Percentiles rank a stretch among this genome's conserved stretches.
Conservation (phyloP, 2,888 invertebrate species). For the Onthophagus sagittarius region DNA sequence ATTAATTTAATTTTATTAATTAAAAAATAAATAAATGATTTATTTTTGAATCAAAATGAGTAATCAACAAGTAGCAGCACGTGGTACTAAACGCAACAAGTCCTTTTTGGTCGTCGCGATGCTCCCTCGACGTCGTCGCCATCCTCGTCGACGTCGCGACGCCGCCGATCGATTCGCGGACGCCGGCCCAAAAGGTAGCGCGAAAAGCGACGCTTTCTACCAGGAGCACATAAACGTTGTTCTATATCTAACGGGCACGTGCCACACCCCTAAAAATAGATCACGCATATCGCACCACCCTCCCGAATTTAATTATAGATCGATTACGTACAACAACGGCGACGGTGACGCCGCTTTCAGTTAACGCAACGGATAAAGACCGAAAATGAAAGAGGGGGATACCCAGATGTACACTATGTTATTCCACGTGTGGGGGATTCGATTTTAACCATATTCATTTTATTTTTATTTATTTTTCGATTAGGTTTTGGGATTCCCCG, state of each 20-base stretch:
- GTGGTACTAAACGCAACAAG: constrained; percentile 36
- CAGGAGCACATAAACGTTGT: constrained; percentile 35
- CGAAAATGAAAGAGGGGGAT: constrained; percentile 42
- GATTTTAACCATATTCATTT: background rate
- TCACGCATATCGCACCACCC: constrained; percentile 34
- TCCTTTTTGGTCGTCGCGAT: constrained; percentile 5
- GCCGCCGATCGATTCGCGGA: constrained; percentile 44
- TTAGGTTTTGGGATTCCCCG: constrained; percentile 62
- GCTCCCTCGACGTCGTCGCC: background rate
- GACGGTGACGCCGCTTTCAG: too few species aligned
- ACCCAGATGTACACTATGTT: constrained; percentile 33
- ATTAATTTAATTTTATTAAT: too few species aligned
- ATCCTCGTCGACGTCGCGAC: constrained; percentile 32
- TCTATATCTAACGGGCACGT: constrained; percentile 32
- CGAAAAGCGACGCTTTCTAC: constrained; percentile 41
- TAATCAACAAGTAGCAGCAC: background rate
- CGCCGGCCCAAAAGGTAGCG: constrained; percentile 39
- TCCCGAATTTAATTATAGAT: constrained; percentile 32
- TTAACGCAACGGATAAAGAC: constrained; percentile 29
- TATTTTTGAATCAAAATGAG: too few species aligned
- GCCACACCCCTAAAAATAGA: constrained; percentile 42
- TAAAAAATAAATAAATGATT: too few species aligned
- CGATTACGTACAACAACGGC: constrained; percentile 22
- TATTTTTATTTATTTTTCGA: constrained; percentile 26
- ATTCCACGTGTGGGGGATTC: constrained; percentile 3